Evolutionary conservation across 2,888 invertebrate species (phyloP).

Genomic region (Tetrapedia diversipes): DNA sequence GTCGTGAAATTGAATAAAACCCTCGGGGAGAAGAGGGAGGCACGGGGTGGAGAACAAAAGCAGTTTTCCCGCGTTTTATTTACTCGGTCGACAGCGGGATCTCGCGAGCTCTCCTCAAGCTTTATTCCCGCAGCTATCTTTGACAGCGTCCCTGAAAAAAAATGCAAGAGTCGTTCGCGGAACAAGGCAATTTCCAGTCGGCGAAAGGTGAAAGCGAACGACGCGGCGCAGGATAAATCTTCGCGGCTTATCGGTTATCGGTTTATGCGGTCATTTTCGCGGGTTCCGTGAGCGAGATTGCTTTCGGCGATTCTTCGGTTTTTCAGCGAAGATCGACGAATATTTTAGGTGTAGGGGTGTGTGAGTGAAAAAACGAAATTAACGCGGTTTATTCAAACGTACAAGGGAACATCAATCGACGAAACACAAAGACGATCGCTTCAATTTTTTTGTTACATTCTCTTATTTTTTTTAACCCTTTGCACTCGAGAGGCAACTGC

Average conservation of each 20-base stretch:
- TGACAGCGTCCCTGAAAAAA: neutral
- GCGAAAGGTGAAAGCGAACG: neutral
- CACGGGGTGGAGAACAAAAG: slow-evolving; percentile 8
- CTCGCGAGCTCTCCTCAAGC: neutral
- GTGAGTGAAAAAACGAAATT: too few relatives aligned
- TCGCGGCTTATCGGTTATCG: slow-evolving; percentile 7
- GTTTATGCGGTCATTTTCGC: neutral
- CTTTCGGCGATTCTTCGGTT: neutral
- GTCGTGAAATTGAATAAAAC: slow-evolving; percentile 33
- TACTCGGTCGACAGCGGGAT: slow-evolving; percentile 6
- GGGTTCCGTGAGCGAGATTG: neutral
- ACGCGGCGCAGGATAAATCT: neutral
- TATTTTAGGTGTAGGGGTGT: neutral
- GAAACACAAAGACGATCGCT: too few relatives aligned
- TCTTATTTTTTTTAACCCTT: too few relatives aligned
- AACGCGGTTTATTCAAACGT: too few relatives aligned
- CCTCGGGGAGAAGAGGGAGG: neutral
- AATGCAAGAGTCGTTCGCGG: neutral
- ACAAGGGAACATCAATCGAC: too few relatives aligned
- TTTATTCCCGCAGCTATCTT: neutral
- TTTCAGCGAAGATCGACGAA: neutral
- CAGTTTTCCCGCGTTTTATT: slow-evolving; percentile 30
- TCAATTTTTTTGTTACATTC: too few relatives aligned
- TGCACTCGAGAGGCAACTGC: too few relatives aligned
- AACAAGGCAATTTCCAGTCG: neutral